A percentile compares a stretch with the other conserved stretches of the same genome.
These are phyloP conservation scores for Pseudeuparius sepicola DNA, from an alignment of 2,888 invertebrate species.

Conservation along the genomic window DNA sequence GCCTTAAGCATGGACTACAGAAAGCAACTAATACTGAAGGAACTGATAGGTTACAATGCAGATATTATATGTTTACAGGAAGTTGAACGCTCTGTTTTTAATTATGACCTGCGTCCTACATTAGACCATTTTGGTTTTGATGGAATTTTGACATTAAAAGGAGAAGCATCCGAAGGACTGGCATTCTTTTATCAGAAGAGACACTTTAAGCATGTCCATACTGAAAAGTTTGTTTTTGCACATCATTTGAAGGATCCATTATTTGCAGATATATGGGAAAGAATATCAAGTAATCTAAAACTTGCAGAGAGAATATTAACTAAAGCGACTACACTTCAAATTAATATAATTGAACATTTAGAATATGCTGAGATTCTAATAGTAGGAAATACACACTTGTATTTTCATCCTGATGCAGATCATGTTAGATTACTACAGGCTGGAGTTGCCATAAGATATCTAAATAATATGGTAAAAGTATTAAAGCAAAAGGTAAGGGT, in stretches of 20 bases:
- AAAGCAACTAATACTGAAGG: slow-evolving; percentile 74
- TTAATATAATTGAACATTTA: slow-evolving; percentile 45
- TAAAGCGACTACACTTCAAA: slow-evolving; percentile 59
- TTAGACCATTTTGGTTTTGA: slow-evolving; percentile 47
- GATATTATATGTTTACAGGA: slow-evolving; percentile 91
- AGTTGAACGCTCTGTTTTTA: slow-evolving; percentile 72
- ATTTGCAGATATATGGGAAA: slow-evolving; percentile 50
- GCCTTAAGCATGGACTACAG: slow-evolving; percentile 77
- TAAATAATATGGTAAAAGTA: slow-evolving; percentile 48
- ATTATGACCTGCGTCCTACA: slow-evolving; percentile 52
- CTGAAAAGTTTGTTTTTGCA: too few species aligned
- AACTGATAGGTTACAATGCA: slow-evolving; percentile 77
- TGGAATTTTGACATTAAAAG: slow-evolving; percentile 62
- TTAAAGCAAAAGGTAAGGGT: slow-evolving; percentile 34
- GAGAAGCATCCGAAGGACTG: slow-evolving; percentile 67
- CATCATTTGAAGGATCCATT: slow-evolving; percentile 43
- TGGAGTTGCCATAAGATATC: slow-evolving; percentile 59
- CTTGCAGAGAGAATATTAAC: slow-evolving; percentile 49
- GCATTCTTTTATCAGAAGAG: slow-evolving; percentile 64
- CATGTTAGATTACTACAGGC: slow-evolving; percentile 82
- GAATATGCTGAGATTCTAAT: slow-evolving; percentile 47
- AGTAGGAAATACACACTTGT: slow-evolving; percentile 81
- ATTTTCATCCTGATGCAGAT: slow-evolving; percentile 86
- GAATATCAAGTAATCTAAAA: slow-evolving; percentile 48
- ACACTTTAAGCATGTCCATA: slow-evolving; percentile 64